Evolutionary conservation across 2,113 vertebrate species (phyloP).

Genomic region (Hymenochirus boettgeri): DNA sequence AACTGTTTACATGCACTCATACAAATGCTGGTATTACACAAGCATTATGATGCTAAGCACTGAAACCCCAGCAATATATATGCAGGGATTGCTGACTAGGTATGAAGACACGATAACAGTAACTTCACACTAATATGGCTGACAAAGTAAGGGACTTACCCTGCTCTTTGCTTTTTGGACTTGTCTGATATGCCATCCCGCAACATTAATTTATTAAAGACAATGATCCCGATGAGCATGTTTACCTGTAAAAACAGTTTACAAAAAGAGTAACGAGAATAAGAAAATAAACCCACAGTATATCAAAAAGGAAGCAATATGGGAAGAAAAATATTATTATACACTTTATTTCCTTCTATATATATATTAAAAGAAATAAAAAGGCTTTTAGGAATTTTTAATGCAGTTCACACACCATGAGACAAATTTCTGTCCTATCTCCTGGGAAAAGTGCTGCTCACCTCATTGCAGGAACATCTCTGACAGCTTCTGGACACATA

Average conservation of each 20-base stretch:
- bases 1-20: too few species aligned
- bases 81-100: not conserved
- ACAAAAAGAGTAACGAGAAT: not conserved
- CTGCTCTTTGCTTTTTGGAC: constrained; percentile 97
- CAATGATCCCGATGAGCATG: constrained; percentile 96
- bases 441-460: too few species aligned
- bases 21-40: not conserved
- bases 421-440: too few species aligned
- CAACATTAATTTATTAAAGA: constrained; percentile 98
- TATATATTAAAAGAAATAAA: too few species aligned
- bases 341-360: too few species aligned
- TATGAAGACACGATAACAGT: not conserved
- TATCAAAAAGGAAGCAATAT: not conserved
- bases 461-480: too few species aligned
- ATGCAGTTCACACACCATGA: too few species aligned
- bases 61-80: not conserved
- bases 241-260: constrained; percentile 78
- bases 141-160: constrained; percentile 69
- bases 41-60: not conserved
- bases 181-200: constrained; percentile 97
- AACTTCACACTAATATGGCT: not conserved
- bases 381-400: too few species aligned
- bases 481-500: too few species aligned
- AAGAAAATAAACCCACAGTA: not conserved
- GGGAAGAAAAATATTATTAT: too few species aligned